These are phyloP conservation scores for Zosterops hypoxanthus DNA, from an alignment of 2,113 vertebrate genomes.

Conservation along the genomic window DNA sequence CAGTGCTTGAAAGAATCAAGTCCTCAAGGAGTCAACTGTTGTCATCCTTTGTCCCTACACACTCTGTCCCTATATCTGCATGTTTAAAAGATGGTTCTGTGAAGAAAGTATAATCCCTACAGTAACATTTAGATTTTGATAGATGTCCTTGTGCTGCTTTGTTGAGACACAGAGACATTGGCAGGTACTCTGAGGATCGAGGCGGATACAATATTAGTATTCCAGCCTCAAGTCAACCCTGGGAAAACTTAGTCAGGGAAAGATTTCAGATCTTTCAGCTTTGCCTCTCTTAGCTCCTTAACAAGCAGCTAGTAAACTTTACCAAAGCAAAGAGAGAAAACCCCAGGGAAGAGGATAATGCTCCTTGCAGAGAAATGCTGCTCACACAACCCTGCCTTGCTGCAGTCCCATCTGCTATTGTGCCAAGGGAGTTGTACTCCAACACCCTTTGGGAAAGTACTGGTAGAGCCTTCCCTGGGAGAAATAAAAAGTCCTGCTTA, in stretches of 20 bases:
- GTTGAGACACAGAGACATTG: constrained; percentile 11
- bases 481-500: constrained; percentile 2
- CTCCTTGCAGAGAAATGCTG: constrained; percentile 17
- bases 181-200: constrained; percentile 25
- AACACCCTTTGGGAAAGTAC: neutral
- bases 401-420: constrained; percentile 25
- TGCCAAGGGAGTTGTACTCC: neutral
- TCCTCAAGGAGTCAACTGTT: constrained; percentile 24
- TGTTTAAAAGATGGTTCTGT: constrained; percentile 23
- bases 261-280: constrained; percentile 51
- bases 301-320: constrained; percentile 58
- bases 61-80: neutral
- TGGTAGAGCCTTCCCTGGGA: neutral
- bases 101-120: constrained; percentile 37
- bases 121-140: constrained; percentile 42
- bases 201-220: constrained; percentile 21
- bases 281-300: constrained; percentile 31
- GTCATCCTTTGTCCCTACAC: constrained; percentile 20
- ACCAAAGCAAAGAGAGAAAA: constrained; percentile 42
- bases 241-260: constrained; percentile 31
- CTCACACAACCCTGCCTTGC: neutral
- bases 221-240: constrained; percentile 51
- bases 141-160: constrained; percentile 49
- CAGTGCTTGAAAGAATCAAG: neutral
- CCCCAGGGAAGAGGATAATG: constrained; percentile 1